Base-by-base conservation (phyloP, 2,888 invertebrate genomes). In the Stramonita haemastoma region DNA sequence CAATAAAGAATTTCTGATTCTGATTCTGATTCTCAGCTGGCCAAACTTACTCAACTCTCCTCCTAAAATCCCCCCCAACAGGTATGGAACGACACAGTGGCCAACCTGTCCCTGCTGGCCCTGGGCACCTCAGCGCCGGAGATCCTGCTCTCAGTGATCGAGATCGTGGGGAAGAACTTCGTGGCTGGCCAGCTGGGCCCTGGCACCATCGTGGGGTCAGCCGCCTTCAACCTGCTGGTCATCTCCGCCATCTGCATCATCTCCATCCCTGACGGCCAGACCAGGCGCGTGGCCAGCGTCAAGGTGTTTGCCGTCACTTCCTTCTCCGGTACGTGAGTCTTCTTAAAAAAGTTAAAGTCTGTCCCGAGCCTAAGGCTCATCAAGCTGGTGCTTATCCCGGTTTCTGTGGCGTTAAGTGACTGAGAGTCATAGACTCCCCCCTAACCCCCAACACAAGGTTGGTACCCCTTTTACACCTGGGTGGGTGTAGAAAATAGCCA, bases 121-220 rank as follows among this genome's bases (percentile, higher is more conserved):
- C 94, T 97, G 56, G 97, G 97, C 8, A 97, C 96, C 70, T 96
- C 96, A 77, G 97, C 97, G 1, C 97, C 97, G 0, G 97, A 97
- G 94, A 97, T 97, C 91, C 94, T 97, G 0, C 95, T 97, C 22
- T 96, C 97, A 6, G 95, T 96, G 89, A 97, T 97, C 90, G 97
- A 97, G 94, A 96, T 97, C 87, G 93, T 96, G 56, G 96, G 96
- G 26, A 96, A 96, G 91, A 94, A 94, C 93, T 95, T 94, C 92
- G 91, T 94, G 86, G 95, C 97, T 4, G 97, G 97, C 19, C 96
- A 96, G 2, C 94, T 97, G 97, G 97, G 97, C 11, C 97, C 97
- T 0, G 96, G 97, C 46, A 97, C 97, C 19, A 97, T n/a, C n/a
- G n/a, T n/a, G n/a, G n/a, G n/a, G n/a, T n/a, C n/a, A n/a, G n/a